phyloP scores from a whole-genome alignment of 2,888 invertebrate genomes.

The Chymomyza caudatula region DNA sequence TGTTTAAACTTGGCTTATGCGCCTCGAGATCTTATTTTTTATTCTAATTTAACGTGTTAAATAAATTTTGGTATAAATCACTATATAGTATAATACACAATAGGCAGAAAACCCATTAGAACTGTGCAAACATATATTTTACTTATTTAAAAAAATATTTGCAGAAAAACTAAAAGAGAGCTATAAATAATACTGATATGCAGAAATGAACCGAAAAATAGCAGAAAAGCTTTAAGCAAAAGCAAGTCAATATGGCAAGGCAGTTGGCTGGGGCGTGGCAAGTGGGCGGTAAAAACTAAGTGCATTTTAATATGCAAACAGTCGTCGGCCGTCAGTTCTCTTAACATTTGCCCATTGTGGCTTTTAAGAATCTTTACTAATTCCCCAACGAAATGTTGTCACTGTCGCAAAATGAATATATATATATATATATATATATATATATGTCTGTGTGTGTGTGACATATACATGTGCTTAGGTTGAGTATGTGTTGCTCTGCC shows the following conservation, averaged over 20 bases:
- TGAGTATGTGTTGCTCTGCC: background rate
- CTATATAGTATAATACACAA: background rate
- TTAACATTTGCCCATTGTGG: slow-evolving; percentile 10
- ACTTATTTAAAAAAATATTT: background rate
- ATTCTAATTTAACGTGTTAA: slow-evolving; percentile 17
- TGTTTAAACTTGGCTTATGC: background rate
- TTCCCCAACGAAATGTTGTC: slow-evolving; percentile 36
- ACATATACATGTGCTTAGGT: slow-evolving; percentile 7
- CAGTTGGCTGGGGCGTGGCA: background rate
- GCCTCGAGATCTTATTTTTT: too few species aligned
- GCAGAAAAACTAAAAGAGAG: slow-evolving; percentile 3
- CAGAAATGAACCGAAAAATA: background rate
- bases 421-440: slow-evolving; percentile 25
- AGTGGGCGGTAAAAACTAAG: slow-evolving; percentile 11
- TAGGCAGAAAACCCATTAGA: background rate
- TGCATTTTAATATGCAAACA: slow-evolving; percentile 8
- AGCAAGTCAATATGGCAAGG: slow-evolving; percentile 10
- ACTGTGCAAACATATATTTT: background rate
- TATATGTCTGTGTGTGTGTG: background rate
- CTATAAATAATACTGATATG: slow-evolving; percentile 9
- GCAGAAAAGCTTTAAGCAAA: slow-evolving; percentile 7
- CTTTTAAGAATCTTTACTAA: slow-evolving; percentile 22
- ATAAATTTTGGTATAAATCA: slow-evolving; percentile 9
- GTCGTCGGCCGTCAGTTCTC: background rate
- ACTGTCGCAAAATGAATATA: slow-evolving; percentile 24